Base-by-base conservation (phyloP, 2,113 vertebrate species). In the Oostethus manadensis region DNA sequence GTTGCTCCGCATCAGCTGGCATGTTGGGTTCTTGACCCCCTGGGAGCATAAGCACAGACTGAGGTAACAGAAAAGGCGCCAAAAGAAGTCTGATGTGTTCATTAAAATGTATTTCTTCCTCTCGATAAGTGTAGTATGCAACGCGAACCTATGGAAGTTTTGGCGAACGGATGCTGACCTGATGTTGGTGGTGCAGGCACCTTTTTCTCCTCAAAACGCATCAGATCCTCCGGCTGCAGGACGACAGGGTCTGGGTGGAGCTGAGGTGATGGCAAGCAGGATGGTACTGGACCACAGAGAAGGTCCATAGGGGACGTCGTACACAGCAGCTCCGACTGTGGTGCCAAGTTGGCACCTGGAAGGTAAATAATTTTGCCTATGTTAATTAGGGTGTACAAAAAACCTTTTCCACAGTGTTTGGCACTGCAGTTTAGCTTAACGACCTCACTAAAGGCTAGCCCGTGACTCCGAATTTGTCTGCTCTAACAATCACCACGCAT, bases 211-310 rank as follows among this genome's bases (percentile, higher is more conserved):
- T 96, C 97, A 73, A 99, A 98, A 75, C 83, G 90, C 60, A 98
- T 99, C 80, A 98, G 93, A 78, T 98, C 94, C 0, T 77, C 66
- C 42, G 89, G 83, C 58, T 90, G 88, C 6, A 90, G 87, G 62
- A 91, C 62, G 16, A 96, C 91, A 0, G 93, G 95, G 72, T 98
- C 92, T 0, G 97, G 97, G 67, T 90, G 89, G 74, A 99, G 93
- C 64, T 95, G 94, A 1, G 97, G 97, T 17, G 96, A 98, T 0
- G 95, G 97, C 11, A 99, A 86, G 78, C 93, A 95, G 44, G 95
- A 98, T 4, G 96, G 97, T 15, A 98, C 94, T 0, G 96, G 97
- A 3, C 93, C 95, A 62, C 97, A 96, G 70, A 99, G 77, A 26
- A 99, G 92, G 86, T 99, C 97, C 17, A 95, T 68, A 0, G 94